Conservation (phyloP, 2,797 vertebrate genomes). For the Xenentodon cancila region DNA sequence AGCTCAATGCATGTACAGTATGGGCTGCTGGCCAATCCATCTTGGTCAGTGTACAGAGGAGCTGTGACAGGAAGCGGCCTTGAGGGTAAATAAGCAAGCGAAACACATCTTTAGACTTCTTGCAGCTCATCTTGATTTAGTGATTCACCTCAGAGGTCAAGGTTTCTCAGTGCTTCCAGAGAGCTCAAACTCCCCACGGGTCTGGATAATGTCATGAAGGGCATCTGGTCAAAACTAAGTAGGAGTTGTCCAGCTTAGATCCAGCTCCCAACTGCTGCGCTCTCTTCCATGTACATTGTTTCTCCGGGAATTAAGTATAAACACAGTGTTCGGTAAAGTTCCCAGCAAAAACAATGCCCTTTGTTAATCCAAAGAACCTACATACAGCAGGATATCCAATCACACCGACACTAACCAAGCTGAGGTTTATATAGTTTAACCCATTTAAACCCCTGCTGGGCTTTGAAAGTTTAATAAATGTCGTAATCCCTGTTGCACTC, state of each 20-base stretch:
- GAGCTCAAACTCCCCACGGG: conserved; percentile 23
- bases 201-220: conserved; percentile 6
- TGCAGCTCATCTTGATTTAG: conserved; percentile 60
- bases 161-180: conserved; percentile 15
- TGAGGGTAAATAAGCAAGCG: conserved; percentile 55
- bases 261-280: conserved; percentile 2
- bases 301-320: too few relatives aligned
- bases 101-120: conserved; percentile 55
- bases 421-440: too few relatives aligned
- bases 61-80: conserved; percentile 63
- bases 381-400: too few relatives aligned
- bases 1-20: conserved; percentile 45
- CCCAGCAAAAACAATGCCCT: too few relatives aligned
- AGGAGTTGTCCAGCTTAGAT: conserved; percentile 13
- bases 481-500: too few relatives aligned
- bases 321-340: too few relatives aligned
- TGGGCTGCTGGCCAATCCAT: conserved; percentile 63
- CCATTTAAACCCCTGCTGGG: too few relatives aligned
- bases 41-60: conserved; percentile 49
- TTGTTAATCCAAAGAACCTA: too few relatives aligned
- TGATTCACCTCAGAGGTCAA: conserved; percentile 39
- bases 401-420: too few relatives aligned
- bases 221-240: conserved; percentile 5
- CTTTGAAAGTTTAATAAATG: too few relatives aligned
- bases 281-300: too few relatives aligned